These are phyloP conservation scores for Silvanus unidentatus DNA, from an alignment of 2,888 invertebrate species.

Conservation along the genomic window DNA sequence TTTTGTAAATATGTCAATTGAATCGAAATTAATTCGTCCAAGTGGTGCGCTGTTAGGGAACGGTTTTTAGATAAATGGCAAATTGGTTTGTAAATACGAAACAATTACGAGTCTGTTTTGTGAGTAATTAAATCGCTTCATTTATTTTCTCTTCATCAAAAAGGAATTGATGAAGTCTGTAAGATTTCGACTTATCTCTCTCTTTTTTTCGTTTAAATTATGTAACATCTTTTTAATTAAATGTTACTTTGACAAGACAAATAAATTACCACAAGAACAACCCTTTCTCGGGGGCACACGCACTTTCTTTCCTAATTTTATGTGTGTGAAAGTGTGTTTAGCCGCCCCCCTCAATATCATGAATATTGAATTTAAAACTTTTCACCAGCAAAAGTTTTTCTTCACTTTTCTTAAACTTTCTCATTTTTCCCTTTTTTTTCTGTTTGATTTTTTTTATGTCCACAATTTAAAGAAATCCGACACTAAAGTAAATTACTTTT, in stretches of 20 bases:
- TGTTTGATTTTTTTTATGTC: too few species aligned
- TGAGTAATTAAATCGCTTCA: too few species aligned
- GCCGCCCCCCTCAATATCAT: slow-evolving; percentile 31
- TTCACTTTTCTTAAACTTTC: slow-evolving; percentile 5
- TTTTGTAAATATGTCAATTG: too few species aligned
- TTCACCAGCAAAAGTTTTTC: slow-evolving; percentile 8
- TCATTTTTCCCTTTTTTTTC: slow-evolving; percentile 15
- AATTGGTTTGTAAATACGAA: too few species aligned
- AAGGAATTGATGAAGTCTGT: neutral
- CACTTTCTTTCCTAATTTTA: too few species aligned
- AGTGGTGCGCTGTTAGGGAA: too few species aligned
- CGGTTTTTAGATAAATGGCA: too few species aligned
- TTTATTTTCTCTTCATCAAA: neutral
- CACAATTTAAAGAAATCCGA: slow-evolving; percentile 36
- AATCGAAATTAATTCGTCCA: too few species aligned
- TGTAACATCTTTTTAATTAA: slow-evolving; percentile 23
- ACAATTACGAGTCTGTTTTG: too few species aligned
- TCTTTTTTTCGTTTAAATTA: neutral
- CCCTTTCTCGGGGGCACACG: slow-evolving; percentile 19
- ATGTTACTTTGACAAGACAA: slow-evolving; percentile 15
- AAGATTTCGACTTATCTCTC: neutral
- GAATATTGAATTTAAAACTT: slow-evolving; percentile 41
- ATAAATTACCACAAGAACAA: slow-evolving; percentile 25
- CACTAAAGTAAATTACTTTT: slow-evolving; percentile 41
- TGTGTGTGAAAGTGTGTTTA: too few species aligned